phyloP scores from a whole-genome alignment of 1,140 invertebrate genomes.

The Muscidifurax raptorellus region DNA sequence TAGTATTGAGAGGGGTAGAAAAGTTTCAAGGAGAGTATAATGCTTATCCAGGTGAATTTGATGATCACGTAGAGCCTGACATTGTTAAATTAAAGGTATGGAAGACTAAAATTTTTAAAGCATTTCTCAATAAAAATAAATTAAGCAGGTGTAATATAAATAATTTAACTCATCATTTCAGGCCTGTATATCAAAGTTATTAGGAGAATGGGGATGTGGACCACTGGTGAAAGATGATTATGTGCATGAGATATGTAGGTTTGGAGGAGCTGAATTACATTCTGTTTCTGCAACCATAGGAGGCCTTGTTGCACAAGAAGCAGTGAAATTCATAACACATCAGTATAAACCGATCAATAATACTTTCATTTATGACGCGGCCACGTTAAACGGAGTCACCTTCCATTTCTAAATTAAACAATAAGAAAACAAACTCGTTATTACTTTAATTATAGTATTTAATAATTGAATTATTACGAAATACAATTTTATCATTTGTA shows the following conservation, averaged over 20 bases:
- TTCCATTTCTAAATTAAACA: constrained; percentile 78
- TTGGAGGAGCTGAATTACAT: constrained; percentile 95
- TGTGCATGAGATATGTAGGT: constrained; percentile 95
- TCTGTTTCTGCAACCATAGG: constrained; percentile 95
- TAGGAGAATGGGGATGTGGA: constrained; percentile 90
- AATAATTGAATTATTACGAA: constrained; percentile 56
- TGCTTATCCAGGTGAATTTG: constrained; percentile 92
- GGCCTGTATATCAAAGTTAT: constrained; percentile 85
- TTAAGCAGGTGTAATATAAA: neutral
- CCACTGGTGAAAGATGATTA: constrained; percentile 92
- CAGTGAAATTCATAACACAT: constrained; percentile 97
- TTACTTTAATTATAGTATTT: constrained; percentile 52
- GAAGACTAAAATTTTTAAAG: constrained; percentile 27
- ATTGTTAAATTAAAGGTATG: constrained; percentile 88
- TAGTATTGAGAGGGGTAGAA: constrained; percentile 93
- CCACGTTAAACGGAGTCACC: constrained; percentile 89
- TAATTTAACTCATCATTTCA: constrained; percentile 62
- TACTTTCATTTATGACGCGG: constrained; percentile 96
- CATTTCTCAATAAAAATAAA: constrained; percentile 33
- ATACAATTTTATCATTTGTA: constrained; percentile 56
- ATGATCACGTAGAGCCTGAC: constrained; percentile 91
- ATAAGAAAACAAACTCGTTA: constrained; percentile 26
- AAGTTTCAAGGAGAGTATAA: constrained; percentile 92
- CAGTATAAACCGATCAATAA: constrained; percentile 98
- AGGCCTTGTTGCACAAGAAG: constrained; percentile 96